phyloP scores from a whole-genome alignment of 2,797 vertebrate species.

The Takifugu ocellatus region DNA sequence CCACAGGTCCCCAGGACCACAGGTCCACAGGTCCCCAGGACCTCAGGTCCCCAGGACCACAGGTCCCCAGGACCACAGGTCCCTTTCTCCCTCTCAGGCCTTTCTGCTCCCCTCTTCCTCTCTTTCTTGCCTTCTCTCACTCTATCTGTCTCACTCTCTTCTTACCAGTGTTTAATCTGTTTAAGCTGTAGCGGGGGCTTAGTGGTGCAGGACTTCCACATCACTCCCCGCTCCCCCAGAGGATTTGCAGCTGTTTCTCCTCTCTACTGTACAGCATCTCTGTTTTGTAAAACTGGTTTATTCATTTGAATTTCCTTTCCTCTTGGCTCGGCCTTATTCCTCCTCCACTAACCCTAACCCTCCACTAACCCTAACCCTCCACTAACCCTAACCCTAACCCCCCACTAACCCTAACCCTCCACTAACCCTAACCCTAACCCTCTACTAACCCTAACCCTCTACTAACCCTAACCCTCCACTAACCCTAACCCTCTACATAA shows the following conservation, averaged over 20 bases:
- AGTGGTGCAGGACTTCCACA: conserved; percentile 68
- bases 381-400: too few relatives aligned
- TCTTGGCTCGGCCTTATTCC: conserved; percentile 6
- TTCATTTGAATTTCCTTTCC: conserved; percentile 24
- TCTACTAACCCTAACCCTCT: too few relatives aligned
- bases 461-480: too few relatives aligned
- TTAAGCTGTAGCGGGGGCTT: conserved; percentile 68
- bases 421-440: too few relatives aligned
- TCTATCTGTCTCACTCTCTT: conserved; percentile 27
- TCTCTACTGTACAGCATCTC: conserved; percentile 16
- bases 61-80: conserved; percentile 61
- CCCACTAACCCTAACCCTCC: too few relatives aligned
- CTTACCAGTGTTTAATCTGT: conserved; percentile 45
- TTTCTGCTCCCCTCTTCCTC: conserved; percentile 23
- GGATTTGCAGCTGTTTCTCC: conserved; percentile 53
- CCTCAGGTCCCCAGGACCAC: conserved; percentile 32
- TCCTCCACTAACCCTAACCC: neutral
- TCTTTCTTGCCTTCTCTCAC: conserved; percentile 17
- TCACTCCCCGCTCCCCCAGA: conserved; percentile 54
- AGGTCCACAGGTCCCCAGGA: too few relatives aligned
- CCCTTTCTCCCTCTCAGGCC: conserved; percentile 56
- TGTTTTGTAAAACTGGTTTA: conserved; percentile 21
- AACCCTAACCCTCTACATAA: too few relatives aligned
- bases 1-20: too few relatives aligned
- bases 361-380: too few relatives aligned